Evolutionary conservation across 2,797 vertebrate genomes (phyloP).

Genomic region (Amphiprion clarkii): DNA sequence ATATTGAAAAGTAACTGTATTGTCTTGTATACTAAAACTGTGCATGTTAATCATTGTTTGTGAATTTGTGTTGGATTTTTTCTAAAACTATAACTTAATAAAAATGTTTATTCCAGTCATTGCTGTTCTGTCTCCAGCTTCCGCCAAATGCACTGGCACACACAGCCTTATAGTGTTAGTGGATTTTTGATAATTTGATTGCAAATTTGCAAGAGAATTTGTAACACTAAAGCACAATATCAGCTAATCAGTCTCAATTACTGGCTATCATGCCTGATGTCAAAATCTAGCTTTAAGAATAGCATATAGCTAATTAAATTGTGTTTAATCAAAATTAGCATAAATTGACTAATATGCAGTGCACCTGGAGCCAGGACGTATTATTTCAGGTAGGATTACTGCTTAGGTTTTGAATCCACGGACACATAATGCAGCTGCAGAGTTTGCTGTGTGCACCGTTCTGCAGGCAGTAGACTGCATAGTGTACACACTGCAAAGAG

Average conservation of each 20-base stretch:
- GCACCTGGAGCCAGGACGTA: too few species aligned
- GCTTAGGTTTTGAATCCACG: neutral
- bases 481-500: neutral
- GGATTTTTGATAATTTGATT: neutral
- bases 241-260: neutral
- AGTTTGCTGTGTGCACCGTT: neutral
- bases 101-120: constrained; percentile 81
- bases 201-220: neutral
- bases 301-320: neutral
- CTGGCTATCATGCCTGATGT: neutral
- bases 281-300: neutral
- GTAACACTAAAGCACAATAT: too few species aligned
- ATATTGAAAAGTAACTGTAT: constrained; percentile 97
- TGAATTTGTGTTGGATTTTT: constrained; percentile 88
- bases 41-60: constrained; percentile 89
- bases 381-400: neutral
- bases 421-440: constrained; percentile 3
- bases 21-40: constrained; percentile 91
- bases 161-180: neutral
- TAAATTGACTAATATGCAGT: neutral
- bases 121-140: constrained; percentile 7
- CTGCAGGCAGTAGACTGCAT: neutral
- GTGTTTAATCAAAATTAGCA: neutral
- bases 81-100: constrained; percentile 89
- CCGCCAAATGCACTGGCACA: neutral